Evolutionary conservation across 2,888 invertebrate species (phyloP).

Genomic region (Agrochola lota): DNA sequence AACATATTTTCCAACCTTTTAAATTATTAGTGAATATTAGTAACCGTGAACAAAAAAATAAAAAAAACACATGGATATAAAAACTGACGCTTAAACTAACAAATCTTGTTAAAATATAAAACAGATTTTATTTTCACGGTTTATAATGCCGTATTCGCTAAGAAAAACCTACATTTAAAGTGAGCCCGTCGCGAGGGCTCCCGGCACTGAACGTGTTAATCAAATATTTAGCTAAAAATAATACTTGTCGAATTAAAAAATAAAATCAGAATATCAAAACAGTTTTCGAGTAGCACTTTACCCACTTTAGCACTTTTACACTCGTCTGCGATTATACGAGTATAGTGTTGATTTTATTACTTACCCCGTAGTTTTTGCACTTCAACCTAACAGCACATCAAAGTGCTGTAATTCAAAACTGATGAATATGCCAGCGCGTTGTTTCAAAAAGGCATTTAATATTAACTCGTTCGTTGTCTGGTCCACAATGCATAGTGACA

Average conservation of each 20-base stretch:
- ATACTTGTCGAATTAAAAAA: not conserved
- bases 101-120: too few species aligned
- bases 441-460: slow-evolving; percentile 61
- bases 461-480: slow-evolving; percentile 62
- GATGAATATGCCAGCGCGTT: slow-evolving; percentile 54
- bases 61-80: too few species aligned
- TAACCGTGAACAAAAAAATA: too few species aligned
- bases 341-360: slow-evolving; percentile 26
- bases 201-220: too few species aligned
- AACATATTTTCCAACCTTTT: too few species aligned
- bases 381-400: slow-evolving; percentile 39
- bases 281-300: slow-evolving; percentile 12
- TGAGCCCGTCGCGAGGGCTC: too few species aligned
- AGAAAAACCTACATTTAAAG: too few species aligned
- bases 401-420: slow-evolving; percentile 59
- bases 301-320: not conserved
- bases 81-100: too few species aligned
- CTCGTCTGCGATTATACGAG: not conserved
- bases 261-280: not conserved
- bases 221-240: not conserved
- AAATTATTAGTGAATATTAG: too few species aligned
- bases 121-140: too few species aligned
- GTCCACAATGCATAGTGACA: slow-evolving; percentile 54
- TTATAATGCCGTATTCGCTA: too few species aligned
- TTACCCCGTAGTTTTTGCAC: slow-evolving; percentile 16